Evolutionary conservation across 2,797 vertebrate genomes (phyloP), one percentile per base, ranked within the genome.

Genomic region (Bufotes viridis): DNA sequence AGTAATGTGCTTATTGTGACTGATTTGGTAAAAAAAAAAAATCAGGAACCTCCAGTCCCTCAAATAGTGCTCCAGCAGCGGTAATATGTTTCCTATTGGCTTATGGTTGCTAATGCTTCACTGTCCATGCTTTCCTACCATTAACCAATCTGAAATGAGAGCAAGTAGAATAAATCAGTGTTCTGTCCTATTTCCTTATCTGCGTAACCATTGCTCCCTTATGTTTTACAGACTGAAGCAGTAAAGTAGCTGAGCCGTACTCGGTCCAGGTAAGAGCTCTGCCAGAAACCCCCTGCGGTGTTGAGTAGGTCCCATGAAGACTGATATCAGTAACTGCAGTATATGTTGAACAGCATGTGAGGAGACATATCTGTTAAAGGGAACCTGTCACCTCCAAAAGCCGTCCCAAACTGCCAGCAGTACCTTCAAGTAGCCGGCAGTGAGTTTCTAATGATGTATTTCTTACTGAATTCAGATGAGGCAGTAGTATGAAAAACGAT

Each of bases 161-260:
- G n/a, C 13, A 57, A 78, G 51, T 55, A 17, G 26, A 12, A 78
- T 72, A 74, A 74, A 74, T 74, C 70, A 42, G 57, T 76, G 13
- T 57, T 26, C 3, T 79, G 29, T 12, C 5, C 53, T 20, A 17
- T 79, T 58, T 11, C 11, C 53, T 29, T 34, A 58, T 79, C 14
- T 63, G 7, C 42, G 29, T 81, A 63, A 89, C 67, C 90, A 0
- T 82, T 12, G 51, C 14, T 74, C 20, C 42, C 72, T 76, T 93
- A 91, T 58, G 85, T 92, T 89, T 89, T n/a, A 72, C 92, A 96
- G 95, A 94, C 94, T 2, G 93, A 95, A 83, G 92, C 93, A 42
- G 90, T 94, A 93, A 93, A 95, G 69, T 96, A 96, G 92, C 92
- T 24, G 89, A 91, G 90, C 29, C 58, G 88, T 87, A 89, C 87